A percentile compares a stretch with the other conserved stretches of the same genome.
These are phyloP conservation scores for Phragmatobia fuliginosa DNA, from an alignment of 2,888 invertebrate species.

Conservation along the genomic window DNA sequence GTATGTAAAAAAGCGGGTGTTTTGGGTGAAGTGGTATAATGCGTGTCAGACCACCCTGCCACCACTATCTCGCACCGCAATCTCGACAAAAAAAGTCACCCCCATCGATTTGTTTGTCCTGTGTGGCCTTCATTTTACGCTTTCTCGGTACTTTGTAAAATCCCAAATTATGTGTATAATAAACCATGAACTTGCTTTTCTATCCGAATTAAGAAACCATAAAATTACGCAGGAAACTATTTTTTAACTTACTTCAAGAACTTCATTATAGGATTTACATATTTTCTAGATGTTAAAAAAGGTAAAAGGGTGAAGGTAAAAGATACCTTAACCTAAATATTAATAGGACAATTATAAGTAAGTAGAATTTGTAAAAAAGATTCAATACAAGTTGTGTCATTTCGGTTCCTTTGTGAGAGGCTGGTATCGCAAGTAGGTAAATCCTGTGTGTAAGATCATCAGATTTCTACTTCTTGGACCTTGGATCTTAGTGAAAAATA, in stretches of 20 bases:
- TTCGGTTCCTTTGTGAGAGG: no score
- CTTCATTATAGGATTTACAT: slow-evolving; percentile 9
- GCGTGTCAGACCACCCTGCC: slow-evolving; percentile 73
- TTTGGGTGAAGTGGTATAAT: slow-evolving; percentile 53
- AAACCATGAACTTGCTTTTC: slow-evolving; percentile 37
- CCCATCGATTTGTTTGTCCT: slow-evolving; percentile 76
- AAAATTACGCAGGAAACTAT: slow-evolving; percentile 16
- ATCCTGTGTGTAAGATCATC: no score
- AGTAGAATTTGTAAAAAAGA: no score
- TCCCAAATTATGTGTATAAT: slow-evolving; percentile 38
- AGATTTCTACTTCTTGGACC: no score
- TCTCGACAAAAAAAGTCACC: slow-evolving; percentile 76
- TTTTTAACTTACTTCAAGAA: slow-evolving; percentile 14
- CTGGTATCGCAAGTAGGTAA: no score
- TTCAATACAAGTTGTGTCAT: no score
- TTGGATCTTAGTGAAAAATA: no score
- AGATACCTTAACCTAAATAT: no score
- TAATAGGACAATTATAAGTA: no score
- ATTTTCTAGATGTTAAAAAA: background rate
- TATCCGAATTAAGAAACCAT: slow-evolving; percentile 33
- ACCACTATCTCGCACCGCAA: slow-evolving; percentile 70
- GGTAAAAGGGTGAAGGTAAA: background rate
- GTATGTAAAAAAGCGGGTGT: slow-evolving; percentile 21
- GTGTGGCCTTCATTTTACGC: slow-evolving; percentile 81
- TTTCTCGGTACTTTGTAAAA: slow-evolving; percentile 60